Evolutionary conservation across 2,113 vertebrate species (phyloP).

Genomic region (Pheucticus melanocephalus): DNA sequence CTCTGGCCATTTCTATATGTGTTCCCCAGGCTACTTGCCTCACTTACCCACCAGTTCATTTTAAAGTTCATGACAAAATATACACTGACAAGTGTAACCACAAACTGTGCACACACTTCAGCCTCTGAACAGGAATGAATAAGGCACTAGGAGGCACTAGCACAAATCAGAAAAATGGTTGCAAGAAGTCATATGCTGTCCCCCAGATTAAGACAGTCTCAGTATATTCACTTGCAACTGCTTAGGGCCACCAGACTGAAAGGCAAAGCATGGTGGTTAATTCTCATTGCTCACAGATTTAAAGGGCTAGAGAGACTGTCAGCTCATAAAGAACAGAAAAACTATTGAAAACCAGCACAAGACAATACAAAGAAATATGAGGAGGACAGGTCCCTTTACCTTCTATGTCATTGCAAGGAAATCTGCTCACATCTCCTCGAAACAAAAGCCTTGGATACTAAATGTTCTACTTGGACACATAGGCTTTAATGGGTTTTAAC

Average conservation of each 20-base stretch:
- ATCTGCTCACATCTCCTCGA: background rate
- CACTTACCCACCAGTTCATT: accelerated
- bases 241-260: background rate
- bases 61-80: background rate
- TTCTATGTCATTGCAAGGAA: background rate
- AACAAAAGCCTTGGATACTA: background rate
- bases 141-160: background rate
- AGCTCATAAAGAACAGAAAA: background rate
- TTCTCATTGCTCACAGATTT: background rate
- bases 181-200: background rate
- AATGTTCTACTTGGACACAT: background rate
- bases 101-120: background rate
- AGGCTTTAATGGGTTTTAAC: background rate
- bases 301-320: background rate
- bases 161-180: background rate
- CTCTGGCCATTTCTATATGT: background rate
- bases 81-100: accelerated
- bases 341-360: background rate
- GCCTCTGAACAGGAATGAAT: background rate
- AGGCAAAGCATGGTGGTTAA: background rate
- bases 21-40: background rate
- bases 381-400: background rate
- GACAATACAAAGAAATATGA: background rate
- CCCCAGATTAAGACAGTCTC: background rate
- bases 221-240: background rate